Base-by-base conservation (phyloP, 2,888 invertebrate species). In the Habroteleia sp. region DNA sequence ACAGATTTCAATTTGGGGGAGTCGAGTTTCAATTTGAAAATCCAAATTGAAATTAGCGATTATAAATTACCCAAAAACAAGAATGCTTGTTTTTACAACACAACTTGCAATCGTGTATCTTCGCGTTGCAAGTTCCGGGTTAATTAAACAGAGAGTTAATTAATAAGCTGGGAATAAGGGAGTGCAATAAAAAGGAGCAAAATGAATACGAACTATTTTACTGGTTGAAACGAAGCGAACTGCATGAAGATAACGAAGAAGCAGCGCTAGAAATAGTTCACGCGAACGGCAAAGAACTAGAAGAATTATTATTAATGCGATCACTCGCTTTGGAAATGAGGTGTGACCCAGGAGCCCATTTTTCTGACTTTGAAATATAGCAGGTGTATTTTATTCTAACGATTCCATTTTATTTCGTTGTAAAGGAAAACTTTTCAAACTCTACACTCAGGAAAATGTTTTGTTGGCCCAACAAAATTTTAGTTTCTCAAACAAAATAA, bases 241-340 rank as follows among this genome's bases (percentile, higher is more conserved):
- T 54, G 56, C 23, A 33, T 23, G 42, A 13, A 14, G 56, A 33
- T 42, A 56, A 56, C 35, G 58, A 58, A 5, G 41, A 41, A 31
- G 29, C 56, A 11, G 31, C 7, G 58, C 58, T 29, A 13, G 58
- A 58, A 58, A 58, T 42, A 58, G 52, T 37, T 37, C 50, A 16
- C 8, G 4, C 35, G 14, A 10, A 8, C 35, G 14, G 16, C 58
- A 16, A 33, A 58, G 23, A 54, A 41, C 13, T 35, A 44, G 17
- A n/a, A 17, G 17, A 58, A n/a, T n/a, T n/a, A 44, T 58, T 58
- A 37, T 46, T 60, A 60, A 60, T 27, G 60, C 46, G 10, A 46
- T 6, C 14, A 27, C 46, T 60, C 17, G 46, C 37, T 46, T 13
- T n/a, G 10, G 29, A 62, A 48, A 41, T 29, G 48, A 48, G 39